phyloP scores from a whole-genome alignment of 2,113 vertebrate genomes.

The Coreoperca whiteheadi region DNA sequence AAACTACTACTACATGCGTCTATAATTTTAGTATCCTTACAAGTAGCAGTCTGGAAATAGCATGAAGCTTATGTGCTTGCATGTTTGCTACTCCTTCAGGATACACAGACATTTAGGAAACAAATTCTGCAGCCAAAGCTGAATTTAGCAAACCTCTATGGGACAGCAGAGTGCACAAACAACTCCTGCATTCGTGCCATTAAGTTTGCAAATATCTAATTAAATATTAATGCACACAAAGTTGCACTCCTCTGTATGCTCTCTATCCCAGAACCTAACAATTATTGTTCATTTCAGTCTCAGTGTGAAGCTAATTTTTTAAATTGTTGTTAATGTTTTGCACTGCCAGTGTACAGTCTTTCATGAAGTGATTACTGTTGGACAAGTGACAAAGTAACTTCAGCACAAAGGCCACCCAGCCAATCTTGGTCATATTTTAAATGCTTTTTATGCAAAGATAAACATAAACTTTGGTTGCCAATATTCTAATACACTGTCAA shows the following conservation, averaged over 20 bases:
- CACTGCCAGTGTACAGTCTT: neutral
- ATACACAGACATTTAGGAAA: constrained; percentile 5
- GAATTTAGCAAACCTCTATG: neutral
- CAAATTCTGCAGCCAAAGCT: neutral
- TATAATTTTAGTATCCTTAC: neutral
- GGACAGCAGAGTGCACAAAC: constrained; percentile 12
- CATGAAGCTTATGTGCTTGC: neutral
- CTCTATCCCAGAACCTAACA: neutral
- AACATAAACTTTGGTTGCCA: neutral
- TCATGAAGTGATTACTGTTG: neutral
- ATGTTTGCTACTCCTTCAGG: neutral
- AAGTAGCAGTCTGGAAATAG: neutral
- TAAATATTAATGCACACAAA: constrained; percentile 15
- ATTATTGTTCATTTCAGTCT: neutral
- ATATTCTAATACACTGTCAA: neutral
- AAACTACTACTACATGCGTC: neutral
- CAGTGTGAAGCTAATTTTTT: neutral
- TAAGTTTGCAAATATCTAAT: constrained; percentile 36
- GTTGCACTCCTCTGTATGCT: neutral
- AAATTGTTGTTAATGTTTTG: neutral
- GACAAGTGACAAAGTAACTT: neutral
- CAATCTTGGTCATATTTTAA: neutral
- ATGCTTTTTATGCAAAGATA: neutral
- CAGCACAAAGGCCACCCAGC: neutral
- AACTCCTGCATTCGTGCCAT: neutral